Evolutionary conservation across 2,113 vertebrate species (phyloP).

Genomic region (Hystrix brachyura): DNA sequence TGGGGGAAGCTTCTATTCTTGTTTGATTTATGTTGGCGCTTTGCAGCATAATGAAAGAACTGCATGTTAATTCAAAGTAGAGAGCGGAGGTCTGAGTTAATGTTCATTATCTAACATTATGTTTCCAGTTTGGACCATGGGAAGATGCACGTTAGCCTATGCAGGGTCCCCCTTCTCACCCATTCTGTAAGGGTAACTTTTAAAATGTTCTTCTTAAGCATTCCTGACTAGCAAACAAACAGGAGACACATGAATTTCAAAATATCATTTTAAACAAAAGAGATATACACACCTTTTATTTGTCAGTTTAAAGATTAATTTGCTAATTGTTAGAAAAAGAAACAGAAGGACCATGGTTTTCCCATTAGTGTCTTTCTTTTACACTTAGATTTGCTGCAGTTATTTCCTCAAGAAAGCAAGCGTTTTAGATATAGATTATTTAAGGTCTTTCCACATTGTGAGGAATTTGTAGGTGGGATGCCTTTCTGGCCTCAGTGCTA

Average conservation of each 20-base stretch:
- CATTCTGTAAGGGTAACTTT: neutral
- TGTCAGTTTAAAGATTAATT: neutral
- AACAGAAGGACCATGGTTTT: constrained; percentile 66
- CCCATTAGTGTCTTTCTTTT: constrained; percentile 69
- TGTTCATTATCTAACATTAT: constrained; percentile 75
- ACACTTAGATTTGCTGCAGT: constrained; percentile 37
- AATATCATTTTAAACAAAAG: neutral
- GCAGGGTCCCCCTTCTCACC: constrained; percentile 71
- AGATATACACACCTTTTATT: neutral
- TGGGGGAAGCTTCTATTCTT: constrained; percentile 81
- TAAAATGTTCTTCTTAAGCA: neutral
- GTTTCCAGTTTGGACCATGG: neutral
- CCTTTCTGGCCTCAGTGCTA: neutral
- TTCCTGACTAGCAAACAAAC: neutral
- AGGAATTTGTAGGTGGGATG: neutral
- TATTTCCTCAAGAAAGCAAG: constrained; percentile 78
- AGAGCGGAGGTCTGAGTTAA: constrained; percentile 79
- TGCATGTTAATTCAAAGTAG: constrained; percentile 80
- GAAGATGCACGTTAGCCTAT: constrained; percentile 72
- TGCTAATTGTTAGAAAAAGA: constrained; percentile 54
- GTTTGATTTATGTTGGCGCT: constrained; percentile 81
- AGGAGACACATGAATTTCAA: neutral
- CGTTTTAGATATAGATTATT: constrained; percentile 81
- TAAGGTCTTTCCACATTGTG: constrained; percentile 66
- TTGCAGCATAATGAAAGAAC: constrained; percentile 77